phyloP scores from a whole-genome alignment of 1,140 invertebrate genomes.

The Calephelis nemesis region DNA sequence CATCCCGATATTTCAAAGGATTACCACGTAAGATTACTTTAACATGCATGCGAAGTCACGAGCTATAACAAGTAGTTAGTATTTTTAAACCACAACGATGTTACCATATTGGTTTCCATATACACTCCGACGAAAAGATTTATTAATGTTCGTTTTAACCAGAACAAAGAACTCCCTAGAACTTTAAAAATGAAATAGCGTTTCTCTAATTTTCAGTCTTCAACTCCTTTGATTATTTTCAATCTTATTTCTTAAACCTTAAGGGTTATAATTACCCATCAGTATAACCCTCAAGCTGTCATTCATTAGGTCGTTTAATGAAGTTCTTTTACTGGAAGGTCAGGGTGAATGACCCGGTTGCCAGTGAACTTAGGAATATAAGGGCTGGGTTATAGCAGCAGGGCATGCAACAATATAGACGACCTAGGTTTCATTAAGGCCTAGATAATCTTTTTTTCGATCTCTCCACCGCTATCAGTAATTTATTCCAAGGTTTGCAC shows the following conservation, averaged over 20 bases:
- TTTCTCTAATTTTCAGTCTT: neutral
- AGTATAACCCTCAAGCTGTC: constrained; percentile 23
- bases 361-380: constrained; percentile 30
- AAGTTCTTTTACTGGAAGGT: constrained; percentile 60
- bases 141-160: constrained; percentile 31
- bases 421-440: constrained; percentile 34
- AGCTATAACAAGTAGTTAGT: too few relatives aligned
- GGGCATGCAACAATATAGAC: constrained; percentile 30
- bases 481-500: too few relatives aligned
- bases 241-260: constrained; percentile 22
- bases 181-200: constrained; percentile 49
- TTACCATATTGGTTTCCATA: neutral
- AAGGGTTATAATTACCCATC: constrained; percentile 25
- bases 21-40: too few relatives aligned
- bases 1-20: too few relatives aligned
- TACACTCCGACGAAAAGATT: constrained; percentile 11
- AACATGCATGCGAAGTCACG: too few relatives aligned
- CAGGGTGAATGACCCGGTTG: constrained; percentile 56
- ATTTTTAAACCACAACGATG: neutral
- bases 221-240: neutral
- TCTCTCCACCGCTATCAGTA: too few relatives aligned
- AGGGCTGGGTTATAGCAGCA: constrained; percentile 31
- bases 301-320: constrained; percentile 40
- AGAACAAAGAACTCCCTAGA: constrained; percentile 48
- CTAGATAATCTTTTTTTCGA: too few relatives aligned